A percentile compares a stretch with the other conserved stretches of the same genome.
Conservation (phyloP, 2,797 vertebrate genomes). For the Aeoliscus strigatus region DNA sequence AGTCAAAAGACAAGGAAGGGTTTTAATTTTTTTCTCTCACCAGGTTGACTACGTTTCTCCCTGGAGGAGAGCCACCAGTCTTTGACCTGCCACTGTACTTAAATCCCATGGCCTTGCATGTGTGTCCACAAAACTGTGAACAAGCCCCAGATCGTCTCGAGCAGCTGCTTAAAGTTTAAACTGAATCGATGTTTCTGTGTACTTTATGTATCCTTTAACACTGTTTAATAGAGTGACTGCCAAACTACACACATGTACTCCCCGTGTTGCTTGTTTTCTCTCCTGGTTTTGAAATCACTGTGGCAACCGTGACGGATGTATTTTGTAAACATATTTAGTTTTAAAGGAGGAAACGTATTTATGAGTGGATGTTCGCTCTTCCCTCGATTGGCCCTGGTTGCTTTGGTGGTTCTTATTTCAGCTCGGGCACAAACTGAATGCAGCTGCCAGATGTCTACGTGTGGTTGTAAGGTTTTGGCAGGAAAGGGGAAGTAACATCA, state of each 20-base stretch:
- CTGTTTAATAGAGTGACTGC: conserved; percentile 50
- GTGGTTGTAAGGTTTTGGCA: conserved; percentile 19
- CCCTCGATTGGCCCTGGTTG: conserved; percentile 26
- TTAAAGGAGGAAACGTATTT: conserved; percentile 65
- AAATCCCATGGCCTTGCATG: conserved; percentile 44
- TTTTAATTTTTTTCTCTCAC: conserved; percentile 19
- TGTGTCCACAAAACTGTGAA: conserved; percentile 52
- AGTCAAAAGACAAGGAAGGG: conserved; percentile 69
- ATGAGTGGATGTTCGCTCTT: conserved; percentile 66
- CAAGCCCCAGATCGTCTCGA: conserved; percentile 32
- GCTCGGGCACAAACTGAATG: conserved; percentile 37
- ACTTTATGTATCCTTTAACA: conserved; percentile 47
- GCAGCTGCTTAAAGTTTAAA: conserved; percentile 29
- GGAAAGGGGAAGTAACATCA: conserved; percentile 12
- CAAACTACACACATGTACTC: conserved; percentile 46
- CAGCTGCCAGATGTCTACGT: conserved; percentile 15
- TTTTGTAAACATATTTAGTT: conserved; percentile 61
- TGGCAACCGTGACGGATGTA: conserved; percentile 53
- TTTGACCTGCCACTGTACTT: conserved; percentile 42
- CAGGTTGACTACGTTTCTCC: conserved; percentile 12
- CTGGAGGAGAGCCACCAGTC: conserved; percentile 9
- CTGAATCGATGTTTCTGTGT: conserved; percentile 15
- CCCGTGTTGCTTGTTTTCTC: conserved; percentile 36
- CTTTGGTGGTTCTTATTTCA: conserved; percentile 31
- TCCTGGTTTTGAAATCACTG: conserved; percentile 61